Percentiles rank a stretch among this genome's conserved stretches.
Conservation (phyloP, 2,113 vertebrate species). For the Nycticebus coucang region DNA sequence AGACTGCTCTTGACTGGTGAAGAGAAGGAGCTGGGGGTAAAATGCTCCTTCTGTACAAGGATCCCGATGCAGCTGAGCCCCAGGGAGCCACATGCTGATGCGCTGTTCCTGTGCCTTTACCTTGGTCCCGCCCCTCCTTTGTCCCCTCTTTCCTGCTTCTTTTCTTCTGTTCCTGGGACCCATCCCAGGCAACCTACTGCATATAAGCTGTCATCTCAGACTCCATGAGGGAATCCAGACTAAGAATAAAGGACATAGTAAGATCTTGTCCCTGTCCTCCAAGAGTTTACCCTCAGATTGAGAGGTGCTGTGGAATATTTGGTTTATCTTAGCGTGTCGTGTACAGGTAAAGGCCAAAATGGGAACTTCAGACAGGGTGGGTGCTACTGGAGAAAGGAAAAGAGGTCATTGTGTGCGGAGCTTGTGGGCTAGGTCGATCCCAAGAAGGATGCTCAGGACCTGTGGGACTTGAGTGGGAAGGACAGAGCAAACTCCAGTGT, state of each 20-base stretch:
- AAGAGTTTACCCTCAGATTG: neutral
- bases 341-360: neutral
- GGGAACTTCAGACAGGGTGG: neutral
- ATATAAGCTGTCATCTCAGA: neutral
- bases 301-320: neutral
- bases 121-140: neutral
- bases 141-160: neutral
- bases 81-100: neutral
- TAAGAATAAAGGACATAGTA: neutral
- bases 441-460: neutral
- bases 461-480: neutral
- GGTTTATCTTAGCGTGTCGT: neutral
- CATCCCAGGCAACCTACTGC: neutral
- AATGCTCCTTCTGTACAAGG: neutral
- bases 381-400: neutral
- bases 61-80: neutral
- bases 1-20: neutral
- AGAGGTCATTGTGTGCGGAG: neutral
- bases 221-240: neutral
- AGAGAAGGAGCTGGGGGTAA: neutral
- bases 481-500: conserved; percentile 22
- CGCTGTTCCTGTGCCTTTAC: neutral
- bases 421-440: neutral
- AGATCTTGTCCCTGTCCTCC: neutral
- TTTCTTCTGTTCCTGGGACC: neutral